phyloP scores from a whole-genome alignment of 2,888 invertebrate genomes.

The Vesta saturnalis region DNA sequence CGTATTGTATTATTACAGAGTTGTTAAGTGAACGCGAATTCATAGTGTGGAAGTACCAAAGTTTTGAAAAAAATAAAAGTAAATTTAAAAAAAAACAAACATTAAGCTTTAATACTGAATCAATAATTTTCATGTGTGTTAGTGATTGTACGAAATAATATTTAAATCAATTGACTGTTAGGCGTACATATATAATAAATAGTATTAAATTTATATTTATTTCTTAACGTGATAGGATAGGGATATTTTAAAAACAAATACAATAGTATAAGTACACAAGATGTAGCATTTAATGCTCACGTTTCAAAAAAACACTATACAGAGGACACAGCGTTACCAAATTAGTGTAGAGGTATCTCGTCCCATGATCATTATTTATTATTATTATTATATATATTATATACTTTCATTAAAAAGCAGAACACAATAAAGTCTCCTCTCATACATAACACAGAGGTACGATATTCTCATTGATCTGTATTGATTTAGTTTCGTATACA shows the following conservation, averaged over 20 bases:
- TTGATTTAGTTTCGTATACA: slow-evolving; percentile 71
- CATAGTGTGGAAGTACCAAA: too few relatives aligned
- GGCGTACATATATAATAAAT: slow-evolving; percentile 7
- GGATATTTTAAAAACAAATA: slow-evolving; percentile 33
- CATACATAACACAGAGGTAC: slow-evolving; percentile 64
- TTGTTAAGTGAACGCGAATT: too few relatives aligned
- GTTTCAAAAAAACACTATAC: slow-evolving; percentile 65
- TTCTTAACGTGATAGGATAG: slow-evolving; percentile 19
- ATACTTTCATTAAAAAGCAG: slow-evolving; percentile 64
- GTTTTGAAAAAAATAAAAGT: too few relatives aligned
- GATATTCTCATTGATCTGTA: slow-evolving; percentile 57
- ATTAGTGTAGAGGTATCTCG: slow-evolving; percentile 63
- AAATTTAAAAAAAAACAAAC: too few relatives aligned
- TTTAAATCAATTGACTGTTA: too few relatives aligned
- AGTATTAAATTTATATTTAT: slow-evolving; percentile 7
- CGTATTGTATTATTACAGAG: too few relatives aligned
- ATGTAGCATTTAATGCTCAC: slow-evolving; percentile 65
- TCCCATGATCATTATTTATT: slow-evolving; percentile 59
- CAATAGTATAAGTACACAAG: slow-evolving; percentile 63
- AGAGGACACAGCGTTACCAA: slow-evolving; percentile 64
- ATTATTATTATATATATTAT: slow-evolving; percentile 52
- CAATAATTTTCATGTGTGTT: too few relatives aligned
- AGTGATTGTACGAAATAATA: too few relatives aligned
- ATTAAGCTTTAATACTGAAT: too few relatives aligned
- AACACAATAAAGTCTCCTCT: slow-evolving; percentile 64